Conservation (phyloP, 2,797 vertebrate genomes). For the Rhabdophis nuchalis region DNA sequence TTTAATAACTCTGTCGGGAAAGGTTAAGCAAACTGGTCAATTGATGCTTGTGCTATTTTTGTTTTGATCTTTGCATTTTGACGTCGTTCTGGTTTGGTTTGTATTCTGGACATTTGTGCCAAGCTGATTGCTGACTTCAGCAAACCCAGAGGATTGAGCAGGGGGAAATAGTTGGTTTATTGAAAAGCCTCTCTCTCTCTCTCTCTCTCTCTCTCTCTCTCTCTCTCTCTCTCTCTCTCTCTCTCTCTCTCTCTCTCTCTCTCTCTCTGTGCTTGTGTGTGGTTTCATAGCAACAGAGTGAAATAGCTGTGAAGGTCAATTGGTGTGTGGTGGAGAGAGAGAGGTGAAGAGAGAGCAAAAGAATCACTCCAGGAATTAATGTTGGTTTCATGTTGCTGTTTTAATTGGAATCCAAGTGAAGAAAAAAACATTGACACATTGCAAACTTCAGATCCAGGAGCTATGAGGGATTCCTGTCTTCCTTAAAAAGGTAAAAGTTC, state of each 20-base stretch:
- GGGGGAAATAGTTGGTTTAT: not conserved
- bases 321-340: not conserved
- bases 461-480: not conserved
- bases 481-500: not conserved
- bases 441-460: not conserved
- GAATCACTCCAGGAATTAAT: not conserved
- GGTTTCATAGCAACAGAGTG: conserved; percentile 13
- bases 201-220: not conserved
- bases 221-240: not conserved
- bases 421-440: not conserved
- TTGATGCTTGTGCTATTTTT: not conserved
- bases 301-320: not conserved
- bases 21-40: too few species aligned
- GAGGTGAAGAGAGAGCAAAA: not conserved
- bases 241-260: not conserved
- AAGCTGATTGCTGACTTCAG: not conserved
- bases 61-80: not conserved
- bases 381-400: too few species aligned
- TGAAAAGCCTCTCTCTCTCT: not conserved
- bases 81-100: not conserved
- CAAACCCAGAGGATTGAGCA: too few species aligned
- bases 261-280: not conserved
- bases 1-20: not conserved
- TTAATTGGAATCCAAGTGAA: not conserved
- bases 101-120: not conserved